These are phyloP conservation scores for Sphyrna mokarran DNA, from an alignment of 2,113 vertebrate genomes.

Conservation along the genomic window DNA sequence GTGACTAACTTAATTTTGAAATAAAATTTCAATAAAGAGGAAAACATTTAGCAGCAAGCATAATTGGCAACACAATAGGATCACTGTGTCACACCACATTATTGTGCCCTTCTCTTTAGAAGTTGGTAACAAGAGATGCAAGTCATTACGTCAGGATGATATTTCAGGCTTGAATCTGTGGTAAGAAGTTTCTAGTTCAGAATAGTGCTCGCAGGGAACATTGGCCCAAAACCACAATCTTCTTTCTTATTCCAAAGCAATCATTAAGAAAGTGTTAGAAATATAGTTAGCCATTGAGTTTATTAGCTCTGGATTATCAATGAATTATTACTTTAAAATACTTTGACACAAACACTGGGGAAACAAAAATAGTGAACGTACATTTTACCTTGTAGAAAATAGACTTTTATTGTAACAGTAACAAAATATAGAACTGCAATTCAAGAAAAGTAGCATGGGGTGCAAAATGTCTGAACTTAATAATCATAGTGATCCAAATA, in stretches of 20 bases:
- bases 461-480: not conserved
- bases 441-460: not conserved
- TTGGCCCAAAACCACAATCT: not conserved
- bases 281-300: not conserved
- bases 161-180: not conserved
- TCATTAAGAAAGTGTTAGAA: not conserved
- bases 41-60: not conserved
- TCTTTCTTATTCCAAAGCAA: not conserved
- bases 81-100: not conserved
- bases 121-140: not conserved
- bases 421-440: not conserved
- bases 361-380: not conserved
- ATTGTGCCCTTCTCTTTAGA: not conserved
- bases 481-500: not conserved
- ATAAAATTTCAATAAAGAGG: slow-evolving; percentile 15
- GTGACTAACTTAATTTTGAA: not conserved
- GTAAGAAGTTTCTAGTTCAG: not conserved
- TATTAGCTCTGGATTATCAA: not conserved
- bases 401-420: not conserved
- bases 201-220: not conserved
- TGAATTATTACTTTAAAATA: not conserved
- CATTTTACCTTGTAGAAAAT: not conserved
- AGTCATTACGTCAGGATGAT: not conserved
- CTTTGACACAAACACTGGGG: not conserved
- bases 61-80: not conserved